Conservation (phyloP, 2,888 invertebrate genomes). For the Pterobdella sp. region DNA sequence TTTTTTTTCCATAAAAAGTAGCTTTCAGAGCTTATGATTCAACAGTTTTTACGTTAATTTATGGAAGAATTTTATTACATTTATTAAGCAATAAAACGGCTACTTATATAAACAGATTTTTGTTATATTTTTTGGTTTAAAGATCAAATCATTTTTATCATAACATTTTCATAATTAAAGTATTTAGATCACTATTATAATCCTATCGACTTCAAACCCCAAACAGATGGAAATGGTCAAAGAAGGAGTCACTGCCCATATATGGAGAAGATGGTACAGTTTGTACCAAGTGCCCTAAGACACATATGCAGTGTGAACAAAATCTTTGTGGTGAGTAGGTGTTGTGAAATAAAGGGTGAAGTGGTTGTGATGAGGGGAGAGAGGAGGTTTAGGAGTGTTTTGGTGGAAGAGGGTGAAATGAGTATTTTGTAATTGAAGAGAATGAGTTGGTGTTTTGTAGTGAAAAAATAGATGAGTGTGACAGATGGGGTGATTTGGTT, state of each 20-base stretch:
- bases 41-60: background rate
- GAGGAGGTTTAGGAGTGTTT: background rate
- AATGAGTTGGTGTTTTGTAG: no score
- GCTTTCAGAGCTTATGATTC: background rate
- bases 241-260: background rate
- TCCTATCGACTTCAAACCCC: background rate
- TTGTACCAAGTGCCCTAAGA: background rate
- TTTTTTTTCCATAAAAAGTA: no score
- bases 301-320: background rate
- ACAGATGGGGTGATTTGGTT: no score
- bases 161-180: no score
- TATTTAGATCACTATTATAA: no score
- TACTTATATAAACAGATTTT: no score
- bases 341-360: background rate
- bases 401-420: background rate
- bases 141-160: no score
- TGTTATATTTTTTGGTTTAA: no score
- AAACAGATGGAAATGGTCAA: background rate
- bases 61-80: background rate
- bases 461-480: no score
- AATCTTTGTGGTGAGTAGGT: background rate
- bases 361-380: background rate
- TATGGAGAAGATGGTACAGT: background rate
- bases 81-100: background rate
- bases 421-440: no score